Evolutionary conservation across 2,797 vertebrate genomes (phyloP).

Genomic region (Labroides dimidiatus): DNA sequence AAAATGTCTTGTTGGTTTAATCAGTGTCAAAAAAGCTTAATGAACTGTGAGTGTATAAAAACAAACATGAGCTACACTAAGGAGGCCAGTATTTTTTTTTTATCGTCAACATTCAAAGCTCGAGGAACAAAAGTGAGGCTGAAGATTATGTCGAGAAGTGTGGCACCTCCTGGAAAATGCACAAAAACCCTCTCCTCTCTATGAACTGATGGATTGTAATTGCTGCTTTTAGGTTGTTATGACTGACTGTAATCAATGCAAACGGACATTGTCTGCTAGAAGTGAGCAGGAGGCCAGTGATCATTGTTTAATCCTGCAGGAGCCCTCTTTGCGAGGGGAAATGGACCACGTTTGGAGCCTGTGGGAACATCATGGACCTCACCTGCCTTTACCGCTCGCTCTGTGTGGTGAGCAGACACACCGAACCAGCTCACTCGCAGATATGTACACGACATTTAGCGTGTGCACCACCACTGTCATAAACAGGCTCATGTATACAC

Average conservation of each 20-base stretch:
- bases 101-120: constrained; percentile 34
- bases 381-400: constrained; percentile 24
- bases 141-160: constrained; percentile 10
- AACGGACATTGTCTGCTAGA: constrained; percentile 64
- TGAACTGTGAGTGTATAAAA: constrained; percentile 16
- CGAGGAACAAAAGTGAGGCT: constrained; percentile 16
- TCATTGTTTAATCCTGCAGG: constrained; percentile 54
- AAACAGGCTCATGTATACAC: constrained; percentile 33
- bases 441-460: constrained; percentile 32
- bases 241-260: constrained; percentile 75
- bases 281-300: constrained; percentile 64
- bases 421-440: constrained; percentile 29
- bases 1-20: constrained; percentile 1
- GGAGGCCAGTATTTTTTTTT: constrained; percentile 36
- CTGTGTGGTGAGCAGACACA: constrained; percentile 22
- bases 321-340: constrained; percentile 20
- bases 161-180: constrained; percentile 49
- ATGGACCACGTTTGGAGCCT: constrained; percentile 27
- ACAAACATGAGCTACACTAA: constrained; percentile 17
- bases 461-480: constrained; percentile 49
- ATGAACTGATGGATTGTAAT: constrained; percentile 72
- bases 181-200: constrained; percentile 74
- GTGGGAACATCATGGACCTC: constrained; percentile 47
- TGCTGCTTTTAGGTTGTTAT: constrained; percentile 82
- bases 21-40: constrained; percentile 52